These are phyloP conservation scores for Macrophya annulata DNA, from an alignment of 2,888 invertebrate genomes.

Conservation along the genomic window DNA sequence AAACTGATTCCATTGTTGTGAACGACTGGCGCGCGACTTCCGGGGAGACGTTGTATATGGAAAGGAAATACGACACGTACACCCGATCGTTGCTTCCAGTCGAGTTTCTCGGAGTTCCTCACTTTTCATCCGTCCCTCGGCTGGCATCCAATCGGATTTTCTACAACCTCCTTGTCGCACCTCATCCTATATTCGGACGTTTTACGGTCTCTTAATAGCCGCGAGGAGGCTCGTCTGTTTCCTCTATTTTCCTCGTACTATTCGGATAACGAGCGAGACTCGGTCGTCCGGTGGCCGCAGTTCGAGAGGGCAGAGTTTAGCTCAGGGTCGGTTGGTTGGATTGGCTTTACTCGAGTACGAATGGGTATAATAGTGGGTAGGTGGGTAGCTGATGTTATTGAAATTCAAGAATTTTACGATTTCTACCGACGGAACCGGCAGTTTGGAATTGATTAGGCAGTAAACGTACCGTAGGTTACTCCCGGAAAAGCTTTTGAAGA, in stretches of 20 bases:
- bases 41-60: background rate
- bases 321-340: slow-evolving; percentile 29
- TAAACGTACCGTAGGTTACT: slow-evolving; percentile 39
- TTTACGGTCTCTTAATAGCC: slow-evolving; percentile 49
- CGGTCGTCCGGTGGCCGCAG: slow-evolving; percentile 32
- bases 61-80: slow-evolving; percentile 18
- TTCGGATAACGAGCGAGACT: slow-evolving; percentile 45
- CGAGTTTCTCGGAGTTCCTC: slow-evolving; percentile 28
- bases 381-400: slow-evolving; percentile 37
- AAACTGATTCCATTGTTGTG: background rate
- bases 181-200: slow-evolving; percentile 36
- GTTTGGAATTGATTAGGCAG: slow-evolving; percentile 51
- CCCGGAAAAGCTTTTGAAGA: slow-evolving; percentile 35
- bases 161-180: slow-evolving; percentile 10
- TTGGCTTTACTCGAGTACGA: slow-evolving; percentile 35
- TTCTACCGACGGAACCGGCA: slow-evolving; percentile 49
- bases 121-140: slow-evolving; percentile 3
- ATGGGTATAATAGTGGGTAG: slow-evolving; percentile 43
- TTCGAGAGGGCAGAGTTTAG: slow-evolving; percentile 37
- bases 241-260: slow-evolving; percentile 44
- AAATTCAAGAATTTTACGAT: slow-evolving; percentile 56
- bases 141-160: slow-evolving; percentile 1
- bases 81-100: slow-evolving; percentile 30
- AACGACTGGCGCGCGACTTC: background rate
- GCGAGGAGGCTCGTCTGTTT: slow-evolving; percentile 42